Conservation (phyloP, 1,140 invertebrate genomes). For the Panagrolaimus sp. region DNA sequence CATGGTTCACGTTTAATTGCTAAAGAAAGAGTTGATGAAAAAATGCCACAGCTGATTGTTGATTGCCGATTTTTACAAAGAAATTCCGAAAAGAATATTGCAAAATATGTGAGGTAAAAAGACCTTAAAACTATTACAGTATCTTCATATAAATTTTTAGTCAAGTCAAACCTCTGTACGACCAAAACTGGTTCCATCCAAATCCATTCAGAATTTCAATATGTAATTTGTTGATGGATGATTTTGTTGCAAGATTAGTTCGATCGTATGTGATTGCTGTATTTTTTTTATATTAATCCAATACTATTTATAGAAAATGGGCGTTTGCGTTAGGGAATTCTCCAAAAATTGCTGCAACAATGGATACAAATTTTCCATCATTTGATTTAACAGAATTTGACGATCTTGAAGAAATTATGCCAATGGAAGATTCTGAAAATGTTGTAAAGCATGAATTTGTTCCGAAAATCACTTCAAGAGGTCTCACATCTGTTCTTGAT, state of each 20-base stretch:
- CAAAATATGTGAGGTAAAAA: neutral
- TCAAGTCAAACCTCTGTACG: neutral
- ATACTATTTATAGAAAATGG: neutral
- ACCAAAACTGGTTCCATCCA: conserved; percentile 6
- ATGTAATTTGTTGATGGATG: conserved; percentile 16
- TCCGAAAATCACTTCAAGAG: neutral
- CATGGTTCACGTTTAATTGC: neutral
- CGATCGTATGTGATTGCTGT: neutral
- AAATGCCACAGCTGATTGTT: conserved; percentile 2
- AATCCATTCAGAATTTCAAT: neutral
- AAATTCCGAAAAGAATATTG: neutral
- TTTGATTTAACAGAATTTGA: neutral
- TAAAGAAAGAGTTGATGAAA: conserved; percentile 4
- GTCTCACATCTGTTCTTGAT: neutral
- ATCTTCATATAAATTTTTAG: neutral
- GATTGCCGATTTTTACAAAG: neutral
- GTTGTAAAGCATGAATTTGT: conserved; percentile 5
- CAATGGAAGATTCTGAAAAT: neutral
- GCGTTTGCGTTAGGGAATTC: neutral
- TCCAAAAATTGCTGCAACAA: neutral
- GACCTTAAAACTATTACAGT: too few species aligned
- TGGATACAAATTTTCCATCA: neutral
- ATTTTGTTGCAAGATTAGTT: neutral
- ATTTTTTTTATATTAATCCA: neutral
- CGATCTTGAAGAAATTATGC: neutral